These are phyloP conservation scores for Pseudochirops cupreus DNA, from an alignment of 2,797 vertebrate species.

Conservation along the genomic window DNA sequence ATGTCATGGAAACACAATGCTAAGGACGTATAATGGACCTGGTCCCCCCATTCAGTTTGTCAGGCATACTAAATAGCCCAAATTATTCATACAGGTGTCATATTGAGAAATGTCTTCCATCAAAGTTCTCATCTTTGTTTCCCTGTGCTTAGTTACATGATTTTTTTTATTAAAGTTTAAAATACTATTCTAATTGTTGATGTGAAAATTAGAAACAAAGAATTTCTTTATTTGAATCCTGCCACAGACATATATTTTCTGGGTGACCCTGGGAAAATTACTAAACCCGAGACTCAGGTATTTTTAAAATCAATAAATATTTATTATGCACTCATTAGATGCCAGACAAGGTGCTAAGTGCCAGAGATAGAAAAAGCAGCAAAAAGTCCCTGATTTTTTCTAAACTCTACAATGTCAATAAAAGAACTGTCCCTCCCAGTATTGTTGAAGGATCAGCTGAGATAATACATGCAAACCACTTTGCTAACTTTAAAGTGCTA, in stretches of 20 bases:
- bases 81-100: neutral
- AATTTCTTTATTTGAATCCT: neutral
- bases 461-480: neutral
- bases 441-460: neutral
- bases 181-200: conserved; percentile 40
- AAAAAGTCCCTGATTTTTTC: neutral
- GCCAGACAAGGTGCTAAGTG: neutral
- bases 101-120: conserved; percentile 27
- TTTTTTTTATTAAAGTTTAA: conserved; percentile 33
- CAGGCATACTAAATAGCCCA: conserved; percentile 24
- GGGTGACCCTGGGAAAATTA: neutral
- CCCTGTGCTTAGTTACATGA: neutral
- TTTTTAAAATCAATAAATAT: neutral
- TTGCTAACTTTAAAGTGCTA: neutral
- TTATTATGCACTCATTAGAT: neutral
- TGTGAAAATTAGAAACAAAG: neutral
- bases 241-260: neutral
- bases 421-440: neutral
- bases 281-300: neutral
- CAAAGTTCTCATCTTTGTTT: neutral
- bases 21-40: conserved; percentile 43
- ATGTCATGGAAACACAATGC: conserved; percentile 50
- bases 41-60: conserved; percentile 12
- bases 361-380: neutral
- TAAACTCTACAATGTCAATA: neutral